phyloP scores from a whole-genome alignment of 2,888 invertebrate genomes.

The Merodon equestris region DNA sequence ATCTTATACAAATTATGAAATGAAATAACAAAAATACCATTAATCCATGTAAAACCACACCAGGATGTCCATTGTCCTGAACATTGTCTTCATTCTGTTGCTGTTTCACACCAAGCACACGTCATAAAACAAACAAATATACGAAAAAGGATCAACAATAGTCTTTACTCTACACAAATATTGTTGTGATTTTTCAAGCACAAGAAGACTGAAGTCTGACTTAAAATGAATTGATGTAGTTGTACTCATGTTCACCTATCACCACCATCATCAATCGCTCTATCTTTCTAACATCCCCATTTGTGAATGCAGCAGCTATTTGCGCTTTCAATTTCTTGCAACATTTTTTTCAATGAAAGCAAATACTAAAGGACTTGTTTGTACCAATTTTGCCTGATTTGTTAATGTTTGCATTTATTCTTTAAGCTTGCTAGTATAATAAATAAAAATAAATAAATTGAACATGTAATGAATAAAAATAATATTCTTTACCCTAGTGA shows the following conservation, averaged over 20 bases:
- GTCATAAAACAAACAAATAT: constrained; percentile 1
- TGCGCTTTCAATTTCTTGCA: constrained; percentile 27
- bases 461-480: constrained; percentile 21
- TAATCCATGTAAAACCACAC: constrained; percentile 7
- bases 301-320: constrained; percentile 3
- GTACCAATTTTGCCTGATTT: constrained; percentile 29
- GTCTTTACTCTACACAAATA: constrained; percentile 41
- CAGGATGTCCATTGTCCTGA: constrained; percentile 21
- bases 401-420: constrained; percentile 32
- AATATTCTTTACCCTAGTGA: constrained; percentile 15
- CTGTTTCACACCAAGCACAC: constrained; percentile 25
- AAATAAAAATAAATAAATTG: constrained; percentile 44
- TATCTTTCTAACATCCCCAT: constrained; percentile 14
- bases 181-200: constrained; percentile 33
- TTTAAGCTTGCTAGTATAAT: constrained; percentile 37
- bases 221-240: constrained; percentile 45
- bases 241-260: not conserved
- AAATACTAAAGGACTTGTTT: no score
- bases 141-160: constrained; percentile 25
- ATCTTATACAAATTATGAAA: constrained; percentile 58
- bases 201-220: constrained; percentile 55
- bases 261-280: no score
- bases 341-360: constrained; percentile 34
- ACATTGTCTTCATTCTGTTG: constrained; percentile 45
- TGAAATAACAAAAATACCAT: constrained; percentile 22